Percentiles rank a stretch among this genome's conserved stretches.
Conservation (phyloP, 2,797 vertebrate genomes). For the Myripristis jacobus region DNA sequence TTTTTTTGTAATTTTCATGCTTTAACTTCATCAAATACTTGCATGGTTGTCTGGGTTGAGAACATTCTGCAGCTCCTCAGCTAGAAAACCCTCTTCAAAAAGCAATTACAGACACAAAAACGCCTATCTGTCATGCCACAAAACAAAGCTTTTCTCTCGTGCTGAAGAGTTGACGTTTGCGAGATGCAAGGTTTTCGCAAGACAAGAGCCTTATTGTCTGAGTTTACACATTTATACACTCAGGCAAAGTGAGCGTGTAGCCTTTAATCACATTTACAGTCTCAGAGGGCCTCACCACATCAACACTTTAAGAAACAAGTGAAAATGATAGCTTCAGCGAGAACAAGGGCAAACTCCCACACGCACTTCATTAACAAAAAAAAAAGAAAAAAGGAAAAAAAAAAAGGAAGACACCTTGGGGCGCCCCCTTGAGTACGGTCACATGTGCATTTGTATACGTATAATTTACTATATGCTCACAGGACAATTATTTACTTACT, state of each 20-base stretch:
- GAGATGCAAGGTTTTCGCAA: too few species aligned
- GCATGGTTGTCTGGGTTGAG: too few species aligned
- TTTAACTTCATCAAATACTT: too few species aligned
- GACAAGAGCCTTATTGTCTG: slow-evolving; percentile 15
- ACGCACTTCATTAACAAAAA: slow-evolving; percentile 17
- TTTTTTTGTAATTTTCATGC: too few species aligned
- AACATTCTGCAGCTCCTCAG: too few species aligned
- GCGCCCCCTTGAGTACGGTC: slow-evolving; percentile 15
- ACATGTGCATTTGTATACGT: neutral
- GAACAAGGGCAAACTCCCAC: slow-evolving; percentile 28
- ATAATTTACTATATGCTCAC: slow-evolving; percentile 48
- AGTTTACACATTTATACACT: slow-evolving; percentile 32
- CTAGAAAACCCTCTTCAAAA: too few species aligned
- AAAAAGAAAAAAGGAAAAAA: slow-evolving; percentile 16
- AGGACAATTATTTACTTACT: slow-evolving; percentile 48
- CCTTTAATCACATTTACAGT: slow-evolving; percentile 14
- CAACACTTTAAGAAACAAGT: slow-evolving; percentile 7
- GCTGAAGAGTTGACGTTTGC: too few species aligned
- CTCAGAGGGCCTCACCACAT: slow-evolving; percentile 7
- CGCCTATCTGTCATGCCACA: too few species aligned
- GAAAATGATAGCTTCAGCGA: slow-evolving; percentile 3
- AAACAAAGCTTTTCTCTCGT: too few species aligned
- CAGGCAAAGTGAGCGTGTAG: slow-evolving; percentile 26
- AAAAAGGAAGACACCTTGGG: slow-evolving; percentile 16
- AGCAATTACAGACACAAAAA: too few species aligned